phyloP scores from a whole-genome alignment of 2,113 vertebrate genomes.

The Chunga burmeisteri region DNA sequence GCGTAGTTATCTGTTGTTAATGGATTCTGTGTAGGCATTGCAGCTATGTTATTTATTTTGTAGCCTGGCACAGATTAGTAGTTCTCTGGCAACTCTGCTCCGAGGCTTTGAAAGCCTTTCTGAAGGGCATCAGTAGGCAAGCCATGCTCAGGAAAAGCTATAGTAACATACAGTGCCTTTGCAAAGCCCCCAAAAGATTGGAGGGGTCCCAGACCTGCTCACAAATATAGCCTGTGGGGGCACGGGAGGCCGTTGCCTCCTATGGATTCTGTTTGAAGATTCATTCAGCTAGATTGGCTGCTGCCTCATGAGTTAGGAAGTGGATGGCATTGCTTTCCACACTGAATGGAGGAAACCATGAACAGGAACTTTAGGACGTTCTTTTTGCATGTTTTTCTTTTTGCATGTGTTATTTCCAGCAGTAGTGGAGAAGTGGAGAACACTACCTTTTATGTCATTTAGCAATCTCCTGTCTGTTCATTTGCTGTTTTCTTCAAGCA shows the following conservation, averaged over 20 bases:
- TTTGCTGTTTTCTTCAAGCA: not conserved
- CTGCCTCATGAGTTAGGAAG: not conserved
- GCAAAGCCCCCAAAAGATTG: not conserved
- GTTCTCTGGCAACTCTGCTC: not conserved
- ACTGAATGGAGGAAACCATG: not conserved
- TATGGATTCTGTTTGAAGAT: not conserved
- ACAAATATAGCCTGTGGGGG: not conserved
- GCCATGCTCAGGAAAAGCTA: not conserved
- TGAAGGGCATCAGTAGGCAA: not conserved
- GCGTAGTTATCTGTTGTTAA: not conserved
- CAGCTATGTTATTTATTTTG: not conserved
- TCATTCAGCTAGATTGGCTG: not conserved
- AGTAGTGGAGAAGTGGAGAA: not conserved
- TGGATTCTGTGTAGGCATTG: not conserved
- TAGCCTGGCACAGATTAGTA: not conserved
- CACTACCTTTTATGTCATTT: not conserved
- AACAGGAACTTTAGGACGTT: not conserved
- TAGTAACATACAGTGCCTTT: not conserved
- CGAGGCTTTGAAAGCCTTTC: not conserved
- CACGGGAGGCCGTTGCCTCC: accelerated
- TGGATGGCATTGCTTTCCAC: not conserved
- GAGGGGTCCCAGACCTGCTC: not conserved
- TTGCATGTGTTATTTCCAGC: not conserved
- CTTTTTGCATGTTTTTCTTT: not conserved
- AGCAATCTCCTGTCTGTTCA: not conserved